Evolutionary conservation across 2,797 vertebrate species (phyloP), one percentile per base, ranked within the genome.

Genomic region (Molossus alvarezi): DNA sequence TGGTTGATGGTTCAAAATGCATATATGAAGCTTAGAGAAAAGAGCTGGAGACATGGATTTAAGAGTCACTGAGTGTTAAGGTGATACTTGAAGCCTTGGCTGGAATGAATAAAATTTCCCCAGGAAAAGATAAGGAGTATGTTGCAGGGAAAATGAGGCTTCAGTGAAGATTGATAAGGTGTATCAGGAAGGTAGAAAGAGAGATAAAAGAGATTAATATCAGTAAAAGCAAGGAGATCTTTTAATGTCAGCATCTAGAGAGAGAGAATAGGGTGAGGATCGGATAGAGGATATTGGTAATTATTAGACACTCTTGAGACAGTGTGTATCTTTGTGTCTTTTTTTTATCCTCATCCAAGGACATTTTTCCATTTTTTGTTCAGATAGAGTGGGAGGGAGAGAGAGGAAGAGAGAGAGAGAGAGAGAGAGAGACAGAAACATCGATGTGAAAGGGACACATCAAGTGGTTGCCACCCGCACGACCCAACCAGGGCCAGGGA

Each of bases 1-100:
- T 94, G 72, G 58, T 88, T 92, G 81, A 76, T 65, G 37, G 48
- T 83, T 77, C 48, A 51, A 51, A 92, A 71, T 82, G 55, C 10
- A 90, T 29, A 80, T 64, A 65, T 75, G 58, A 92, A 79, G 33
- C 60, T 96, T 65, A 64, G 21, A 84, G 29, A 80, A 91, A 85
- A 84, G 72, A 91, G 29, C 20, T 33, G 21, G 91, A 82, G 57
- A 73, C 67, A 1, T 18, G 73, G 58, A 83, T 60, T 45, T 93
- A 45, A 95, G 87, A 82, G 55, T 91, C 29, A n/a, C 77, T 53
- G 41, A 94, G 25, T 58, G 81, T 69, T 65, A 69, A 92, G 90
- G 90, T 81, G 67, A 76, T 85, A 71, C 27, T 89, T 48, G 60
- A 91, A 93, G 11, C 41, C n/a, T 91, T 62, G 48, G 23, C 29